phyloP scores from a whole-genome alignment of 2,888 invertebrate species.

The Mesochorus sp. region DNA sequence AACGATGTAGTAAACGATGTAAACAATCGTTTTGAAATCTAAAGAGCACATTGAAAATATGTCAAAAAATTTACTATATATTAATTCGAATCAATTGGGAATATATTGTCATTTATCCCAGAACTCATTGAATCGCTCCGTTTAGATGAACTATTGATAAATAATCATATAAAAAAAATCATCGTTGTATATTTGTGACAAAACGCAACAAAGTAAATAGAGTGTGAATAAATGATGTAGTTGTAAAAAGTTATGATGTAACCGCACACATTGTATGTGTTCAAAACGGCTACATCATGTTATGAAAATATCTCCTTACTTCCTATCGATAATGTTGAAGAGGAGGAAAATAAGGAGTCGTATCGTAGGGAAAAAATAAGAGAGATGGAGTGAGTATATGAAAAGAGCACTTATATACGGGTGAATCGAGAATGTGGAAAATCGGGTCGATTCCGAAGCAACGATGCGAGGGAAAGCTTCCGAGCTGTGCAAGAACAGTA shows the following conservation, averaged over 20 bases:
- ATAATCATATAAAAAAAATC: too few relatives aligned
- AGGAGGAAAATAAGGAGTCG: constrained; percentile 4
- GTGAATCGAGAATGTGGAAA: constrained; percentile 47
- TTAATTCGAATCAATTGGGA: too few relatives aligned
- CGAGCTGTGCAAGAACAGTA: constrained; percentile 31
- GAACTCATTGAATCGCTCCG: too few relatives aligned
- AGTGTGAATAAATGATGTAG: too few relatives aligned
- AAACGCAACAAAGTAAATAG: too few relatives aligned
- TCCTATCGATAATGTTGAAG: constrained; percentile 53
- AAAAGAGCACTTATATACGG: constrained; percentile 17
- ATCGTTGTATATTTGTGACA: too few relatives aligned
- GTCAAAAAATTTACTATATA: too few relatives aligned
- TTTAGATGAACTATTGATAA: too few relatives aligned
- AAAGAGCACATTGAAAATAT: too few relatives aligned
- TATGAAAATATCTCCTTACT: constrained; percentile 20
- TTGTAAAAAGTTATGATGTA: constrained; percentile 47
- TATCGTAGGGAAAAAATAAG: neutral
- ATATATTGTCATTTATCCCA: too few relatives aligned
- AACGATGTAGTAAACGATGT: too few relatives aligned
- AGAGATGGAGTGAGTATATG: neutral
- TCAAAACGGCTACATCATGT: constrained; percentile 10
- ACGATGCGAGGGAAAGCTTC: constrained; percentile 40
- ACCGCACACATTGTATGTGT: neutral
- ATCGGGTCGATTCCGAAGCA: constrained; percentile 54
- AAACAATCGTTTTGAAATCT: too few relatives aligned